These are phyloP conservation scores for Ectemnius lituratus DNA, from an alignment of 2,888 invertebrate species.

Conservation along the genomic window DNA sequence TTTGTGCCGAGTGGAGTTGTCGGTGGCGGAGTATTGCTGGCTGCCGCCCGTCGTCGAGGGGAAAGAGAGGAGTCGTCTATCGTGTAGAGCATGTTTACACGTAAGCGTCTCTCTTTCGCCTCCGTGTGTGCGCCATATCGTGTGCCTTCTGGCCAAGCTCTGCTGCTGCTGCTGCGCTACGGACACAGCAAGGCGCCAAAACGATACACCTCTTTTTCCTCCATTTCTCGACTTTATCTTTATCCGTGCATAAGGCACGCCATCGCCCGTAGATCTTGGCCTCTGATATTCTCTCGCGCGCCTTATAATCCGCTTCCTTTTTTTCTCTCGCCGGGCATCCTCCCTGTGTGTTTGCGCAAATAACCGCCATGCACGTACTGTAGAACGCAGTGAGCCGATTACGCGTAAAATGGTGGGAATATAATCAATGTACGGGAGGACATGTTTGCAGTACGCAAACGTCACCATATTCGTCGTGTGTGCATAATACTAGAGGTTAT, in stretches of 20 bases:
- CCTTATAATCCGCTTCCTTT: too few relatives aligned
- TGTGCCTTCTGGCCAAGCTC: conserved; percentile 20
- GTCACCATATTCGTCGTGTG: conserved; percentile 50
- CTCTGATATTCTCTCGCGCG: conserved; percentile 37
- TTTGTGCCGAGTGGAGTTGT: conserved; percentile 19
- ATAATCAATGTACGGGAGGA: conserved; percentile 62
- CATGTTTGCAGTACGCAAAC: conserved; percentile 56
- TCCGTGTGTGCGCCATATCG: background rate
- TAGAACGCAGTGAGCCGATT: conserved; percentile 37
- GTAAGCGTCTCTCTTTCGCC: conserved; percentile 61
- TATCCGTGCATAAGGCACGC: conserved; percentile 13
- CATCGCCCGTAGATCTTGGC: conserved; percentile 9
- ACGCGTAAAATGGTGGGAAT: conserved; percentile 61
- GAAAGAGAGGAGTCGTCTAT: conserved; percentile 29
- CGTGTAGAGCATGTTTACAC: conserved; percentile 61
- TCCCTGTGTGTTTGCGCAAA: conserved; percentile 17
- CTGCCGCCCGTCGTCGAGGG: too few relatives aligned
- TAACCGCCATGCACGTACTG: conserved; percentile 19
- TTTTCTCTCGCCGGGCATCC: background rate
- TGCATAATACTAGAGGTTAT: conserved; percentile 49
- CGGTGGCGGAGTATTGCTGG: background rate
- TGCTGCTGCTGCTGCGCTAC: too few relatives aligned
- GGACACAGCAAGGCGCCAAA: conserved; percentile 40
- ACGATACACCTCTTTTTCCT: conserved; percentile 21
- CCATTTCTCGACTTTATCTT: conserved; percentile 7